A percentile compares a stretch with the other conserved stretches of the same genome.
phyloP scores from a whole-genome alignment of 2,888 invertebrate genomes.

The Cerastis leucographa region DNA sequence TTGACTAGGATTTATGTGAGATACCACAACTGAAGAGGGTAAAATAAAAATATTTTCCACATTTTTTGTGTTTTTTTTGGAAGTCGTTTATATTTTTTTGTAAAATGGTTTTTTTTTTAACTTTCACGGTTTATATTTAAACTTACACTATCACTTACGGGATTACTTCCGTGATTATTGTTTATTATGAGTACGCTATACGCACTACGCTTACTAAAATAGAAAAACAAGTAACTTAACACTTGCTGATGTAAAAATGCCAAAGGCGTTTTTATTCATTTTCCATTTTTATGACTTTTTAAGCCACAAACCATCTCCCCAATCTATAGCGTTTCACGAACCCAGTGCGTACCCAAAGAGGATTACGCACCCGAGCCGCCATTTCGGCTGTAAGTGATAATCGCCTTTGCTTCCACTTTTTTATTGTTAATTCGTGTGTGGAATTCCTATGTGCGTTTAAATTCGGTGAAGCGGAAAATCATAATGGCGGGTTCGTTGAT shows the following conservation, averaged over 20 bases:
- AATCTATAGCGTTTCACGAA: constrained; percentile 47
- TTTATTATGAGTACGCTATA: no score
- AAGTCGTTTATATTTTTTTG: no score
- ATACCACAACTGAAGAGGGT: no score
- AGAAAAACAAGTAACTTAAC: not conserved
- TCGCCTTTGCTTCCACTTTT: constrained; percentile 65
- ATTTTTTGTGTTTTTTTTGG: no score
- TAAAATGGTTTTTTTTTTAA: no score
- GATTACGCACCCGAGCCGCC: constrained; percentile 64
- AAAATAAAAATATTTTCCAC: no score
- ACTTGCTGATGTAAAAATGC: not conserved
- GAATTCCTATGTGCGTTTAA: constrained; percentile 70
- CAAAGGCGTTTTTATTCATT: not conserved
- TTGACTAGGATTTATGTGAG: no score
- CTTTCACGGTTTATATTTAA: no score
- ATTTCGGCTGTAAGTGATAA: constrained; percentile 67
- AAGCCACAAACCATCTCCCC: not conserved
- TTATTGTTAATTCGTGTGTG: constrained; percentile 71
- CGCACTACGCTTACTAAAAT: no score
- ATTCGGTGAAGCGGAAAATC: constrained; percentile 60
- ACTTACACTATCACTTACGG: no score
- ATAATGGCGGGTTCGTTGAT: constrained; percentile 50
- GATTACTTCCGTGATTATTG: no score
- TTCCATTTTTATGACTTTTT: not conserved
- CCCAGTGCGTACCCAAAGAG: constrained; percentile 67